These are phyloP conservation scores for Porites divaricata DNA, from an alignment of 92 coral and sea anemone genomes.

Conservation along the genomic window DNA sequence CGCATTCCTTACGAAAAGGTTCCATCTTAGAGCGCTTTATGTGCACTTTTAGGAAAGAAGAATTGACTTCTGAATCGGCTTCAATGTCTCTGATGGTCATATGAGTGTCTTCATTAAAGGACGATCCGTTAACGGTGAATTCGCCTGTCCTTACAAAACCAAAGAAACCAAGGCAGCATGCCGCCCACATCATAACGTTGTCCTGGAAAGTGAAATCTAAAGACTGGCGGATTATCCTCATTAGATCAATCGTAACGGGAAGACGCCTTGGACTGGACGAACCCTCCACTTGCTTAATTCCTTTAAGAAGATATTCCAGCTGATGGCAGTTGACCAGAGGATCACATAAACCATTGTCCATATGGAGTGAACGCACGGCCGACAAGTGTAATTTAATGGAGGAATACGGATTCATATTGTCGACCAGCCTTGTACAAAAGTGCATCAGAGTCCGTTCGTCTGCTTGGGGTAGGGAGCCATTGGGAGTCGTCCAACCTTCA, in stretches of 20 bases:
- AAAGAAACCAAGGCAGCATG: constrained; percentile 63
- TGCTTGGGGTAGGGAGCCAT: constrained; percentile 38
- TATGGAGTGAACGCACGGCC: constrained; percentile 61
- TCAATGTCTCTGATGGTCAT: constrained; percentile 35
- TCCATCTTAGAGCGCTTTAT: constrained; percentile 51
- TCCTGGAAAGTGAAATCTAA: constrained; percentile 27
- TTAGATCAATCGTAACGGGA: constrained; percentile 43
- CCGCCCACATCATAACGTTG: constrained; percentile 63
- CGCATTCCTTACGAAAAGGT: constrained; percentile 60
- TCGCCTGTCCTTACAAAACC: constrained; percentile 64
- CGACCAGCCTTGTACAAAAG: constrained; percentile 50
- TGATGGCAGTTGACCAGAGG: constrained; percentile 47
- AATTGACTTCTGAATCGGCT: background rate
- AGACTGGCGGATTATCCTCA: constrained; percentile 21
- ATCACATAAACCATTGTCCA: constrained; percentile 54
- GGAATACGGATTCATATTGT: constrained; percentile 45
- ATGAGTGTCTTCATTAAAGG: constrained; percentile 44
- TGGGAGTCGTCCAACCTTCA: background rate
- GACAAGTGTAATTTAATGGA: constrained; percentile 57
- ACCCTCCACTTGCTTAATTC: constrained; percentile 62
- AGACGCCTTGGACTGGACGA: constrained; percentile 46
- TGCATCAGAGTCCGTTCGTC: constrained; percentile 50
- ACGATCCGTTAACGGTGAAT: constrained; percentile 50
- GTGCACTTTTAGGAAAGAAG: constrained; percentile 28
- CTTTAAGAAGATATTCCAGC: constrained; percentile 53